Evolutionary conservation across 35 echinoderm and acorn worm species (phyloP).

Genomic region (Apostichopus parvimensis): DNA sequence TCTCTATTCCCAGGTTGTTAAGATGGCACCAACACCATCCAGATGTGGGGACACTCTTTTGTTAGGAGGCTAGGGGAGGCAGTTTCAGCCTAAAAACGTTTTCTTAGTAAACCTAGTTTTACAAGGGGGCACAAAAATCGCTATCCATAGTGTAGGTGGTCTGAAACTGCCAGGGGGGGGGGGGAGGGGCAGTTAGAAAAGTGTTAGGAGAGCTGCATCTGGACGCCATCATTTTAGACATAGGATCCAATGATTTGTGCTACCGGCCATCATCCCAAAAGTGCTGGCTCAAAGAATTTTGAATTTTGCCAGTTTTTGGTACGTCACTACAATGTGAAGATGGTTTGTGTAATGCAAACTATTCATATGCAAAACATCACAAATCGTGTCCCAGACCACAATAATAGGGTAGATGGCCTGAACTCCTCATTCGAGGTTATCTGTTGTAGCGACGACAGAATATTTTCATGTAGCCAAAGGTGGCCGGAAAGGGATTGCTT

Average conservation of each 20-base stretch:
- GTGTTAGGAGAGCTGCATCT: slow-evolving; percentile 24
- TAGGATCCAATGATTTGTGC: slow-evolving; percentile 25
- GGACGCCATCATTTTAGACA: slow-evolving; percentile 35
- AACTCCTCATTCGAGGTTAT: slow-evolving; percentile 22
- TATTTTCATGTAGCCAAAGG: background rate
- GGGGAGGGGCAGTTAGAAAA: background rate
- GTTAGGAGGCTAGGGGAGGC: slow-evolving; percentile 46
- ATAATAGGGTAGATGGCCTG: slow-evolving; percentile 15
- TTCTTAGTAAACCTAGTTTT: background rate
- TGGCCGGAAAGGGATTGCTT: slow-evolving; percentile 15
- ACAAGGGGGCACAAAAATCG: background rate
- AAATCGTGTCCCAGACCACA: slow-evolving; percentile 7
- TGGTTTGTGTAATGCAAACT: slow-evolving; percentile 24
- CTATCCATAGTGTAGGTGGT: background rate
- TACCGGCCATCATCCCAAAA: background rate
- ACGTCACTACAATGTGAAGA: background rate
- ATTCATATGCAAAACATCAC: slow-evolving; percentile 28
- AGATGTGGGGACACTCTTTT: slow-evolving; percentile 22
- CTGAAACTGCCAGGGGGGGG: background rate
- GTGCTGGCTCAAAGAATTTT: background rate
- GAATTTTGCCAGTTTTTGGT: slow-evolving; percentile 12
- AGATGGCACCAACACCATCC: background rate
- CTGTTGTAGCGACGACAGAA: background rate
- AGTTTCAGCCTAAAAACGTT: slow-evolving; percentile 13
- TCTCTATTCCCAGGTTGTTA: background rate